Evolutionary conservation across 2,113 vertebrate genomes (phyloP), one percentile per base, ranked within the genome.

Genomic region (Ictidomys tridecemlineatus): DNA sequence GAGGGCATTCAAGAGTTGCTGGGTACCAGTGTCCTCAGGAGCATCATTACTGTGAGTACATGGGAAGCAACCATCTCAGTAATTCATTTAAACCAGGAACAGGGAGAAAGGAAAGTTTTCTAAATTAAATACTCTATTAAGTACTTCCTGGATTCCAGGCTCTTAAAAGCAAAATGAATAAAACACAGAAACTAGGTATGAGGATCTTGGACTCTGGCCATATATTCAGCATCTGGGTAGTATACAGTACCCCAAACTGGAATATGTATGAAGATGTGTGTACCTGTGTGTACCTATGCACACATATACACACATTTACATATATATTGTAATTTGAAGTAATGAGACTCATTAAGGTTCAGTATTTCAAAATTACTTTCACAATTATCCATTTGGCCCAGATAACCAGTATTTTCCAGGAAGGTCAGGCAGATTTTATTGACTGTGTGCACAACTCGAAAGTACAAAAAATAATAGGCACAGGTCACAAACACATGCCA

Each of bases 21-120:
- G 99, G 97, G 99, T 99, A 97, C 97, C 98, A 65, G 53, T 20
- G 67, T 99, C 99, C 96, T 98, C 98, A 1, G 99, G 99, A 32
- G 99, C 99, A 26, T 99, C 99, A 0, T 99, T 99, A 96, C 99
- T 99, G 79, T 13, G 51, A 93, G 69, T 22, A 96, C 32, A 97
- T 14, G 65, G 97, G 26, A 94, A 85, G 95, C 34, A 95, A 48
- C 74, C 22, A 9, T 42, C 72, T 77, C 94, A 96, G 63, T 17
- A 32, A 96, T 8, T 72, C 91, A 95, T 69, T 34, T 72, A 92
- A 97, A 84, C 45, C 51, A 95, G 51, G 14, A 73, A 53, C 12
- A 1, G 10, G 20, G 18, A 88, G 37, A 14, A 61, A 39, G 39
- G 74, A 65, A 85, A 16, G 16, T 72, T 53, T 69, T 74, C 32